Conservation (phyloP, 2,113 vertebrate genomes). For the Balaenoptera acutorostrata region DNA sequence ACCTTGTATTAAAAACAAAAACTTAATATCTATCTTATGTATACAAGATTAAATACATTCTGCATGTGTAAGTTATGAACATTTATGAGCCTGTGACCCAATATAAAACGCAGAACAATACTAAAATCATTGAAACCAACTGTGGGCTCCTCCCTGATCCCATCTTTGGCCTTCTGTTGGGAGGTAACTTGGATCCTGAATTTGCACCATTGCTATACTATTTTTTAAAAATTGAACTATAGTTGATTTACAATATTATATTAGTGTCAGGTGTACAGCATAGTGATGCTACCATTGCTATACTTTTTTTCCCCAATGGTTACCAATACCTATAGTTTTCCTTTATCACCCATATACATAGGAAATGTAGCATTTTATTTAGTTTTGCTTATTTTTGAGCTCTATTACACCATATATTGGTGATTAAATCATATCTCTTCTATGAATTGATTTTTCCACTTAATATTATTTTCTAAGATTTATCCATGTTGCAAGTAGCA, state of each 20-base stretch:
- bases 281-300: neutral
- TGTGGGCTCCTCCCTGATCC: neutral
- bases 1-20: neutral
- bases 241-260: neutral
- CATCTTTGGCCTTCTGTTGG: neutral
- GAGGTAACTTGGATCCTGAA: neutral
- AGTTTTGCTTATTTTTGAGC: neutral
- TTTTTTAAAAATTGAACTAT: neutral
- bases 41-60: neutral
- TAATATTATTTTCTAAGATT: slow-evolving; percentile 7
- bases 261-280: neutral
- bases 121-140: neutral
- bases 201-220: neutral
- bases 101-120: neutral
- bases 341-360: neutral
- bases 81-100: neutral
- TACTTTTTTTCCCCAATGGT: neutral
- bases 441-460: neutral
- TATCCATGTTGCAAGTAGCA: neutral
- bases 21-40: neutral
- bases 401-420: neutral
- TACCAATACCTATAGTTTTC: neutral
- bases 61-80: neutral
- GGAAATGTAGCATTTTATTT: neutral
- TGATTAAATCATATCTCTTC: neutral